Base-by-base conservation (phyloP, 2,113 vertebrate genomes). In the Pterocles orientalis region DNA sequence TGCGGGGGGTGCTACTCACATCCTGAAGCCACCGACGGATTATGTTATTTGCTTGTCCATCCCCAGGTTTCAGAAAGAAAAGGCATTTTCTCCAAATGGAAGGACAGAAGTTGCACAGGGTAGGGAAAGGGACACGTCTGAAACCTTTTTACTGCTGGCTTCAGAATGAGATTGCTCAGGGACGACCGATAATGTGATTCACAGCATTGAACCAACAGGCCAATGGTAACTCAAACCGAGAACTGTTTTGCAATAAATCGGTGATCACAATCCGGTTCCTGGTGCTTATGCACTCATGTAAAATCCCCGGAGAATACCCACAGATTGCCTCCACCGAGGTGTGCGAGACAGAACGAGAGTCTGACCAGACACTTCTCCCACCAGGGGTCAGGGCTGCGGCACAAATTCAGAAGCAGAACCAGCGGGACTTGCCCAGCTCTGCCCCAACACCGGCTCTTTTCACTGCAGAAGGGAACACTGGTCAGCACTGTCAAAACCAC, bases 131-230 rank as follows among this genome's bases (percentile, higher is more conserved):
- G 41, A 94, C 21, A 81, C 15, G 6, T 8, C 69, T 66, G 77
- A 85, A 61, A 54, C 1, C 2, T 7, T 57, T 79, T n/a, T 28
- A 68, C 51, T 29, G 56, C 64, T n/a, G 39, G 26, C 54, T 92
- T 61, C 61, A 60, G 33, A 14, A 75, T 4, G 68, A 36, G 41
- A 7, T 1, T 62, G 39, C 79, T 64, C 64, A 47, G 51, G 72
- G 31, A 62, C 0, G 2, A 14, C 10, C 5, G 0, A 2, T 3
- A 12, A n/a, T 0, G 39, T 2, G 41, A 79, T 31, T 12, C 28
- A 7, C 34, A n/a, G 75, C 18, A 2, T 14, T 4, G 29, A 16
- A 53, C n/a, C 48, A 31, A 23, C 31, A 54, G n/a, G 43, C 17
- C 47, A 19, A 10, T 1, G 18, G 18, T 7, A 77, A 41, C 61